Conservation (phyloP, 2,888 invertebrate genomes). For the Allacma fusca region DNA sequence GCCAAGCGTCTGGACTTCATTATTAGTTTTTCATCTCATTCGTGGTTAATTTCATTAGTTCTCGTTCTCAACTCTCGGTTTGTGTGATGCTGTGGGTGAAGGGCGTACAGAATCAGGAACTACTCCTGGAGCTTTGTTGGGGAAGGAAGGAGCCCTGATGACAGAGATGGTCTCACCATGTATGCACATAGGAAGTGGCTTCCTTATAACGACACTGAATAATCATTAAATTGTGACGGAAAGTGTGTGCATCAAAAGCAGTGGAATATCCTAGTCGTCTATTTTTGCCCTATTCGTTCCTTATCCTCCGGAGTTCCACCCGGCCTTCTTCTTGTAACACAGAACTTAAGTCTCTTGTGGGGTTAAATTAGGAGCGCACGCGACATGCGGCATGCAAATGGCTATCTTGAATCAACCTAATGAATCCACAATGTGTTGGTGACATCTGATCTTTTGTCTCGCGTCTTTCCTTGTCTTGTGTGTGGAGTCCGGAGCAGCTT, state of each 20-base stretch:
- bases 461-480: constrained; percentile 9
- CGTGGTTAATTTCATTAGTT: constrained; percentile 2
- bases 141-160: background rate
- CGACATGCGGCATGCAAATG: constrained; percentile 44
- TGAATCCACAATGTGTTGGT: constrained; percentile 31
- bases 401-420: constrained; percentile 40
- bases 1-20: constrained; percentile 30
- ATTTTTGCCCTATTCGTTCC: background rate
- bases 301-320: background rate
- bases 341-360: background rate
- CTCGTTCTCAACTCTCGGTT: background rate
- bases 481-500: constrained; percentile 1
- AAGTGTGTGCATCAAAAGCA: background rate
- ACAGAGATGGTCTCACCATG: background rate
- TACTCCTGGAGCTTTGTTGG: background rate
- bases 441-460: constrained; percentile 39
- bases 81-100: background rate
- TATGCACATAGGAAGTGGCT: background rate
- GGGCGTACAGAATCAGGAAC: background rate
- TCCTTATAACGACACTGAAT: background rate
- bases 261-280: background rate
- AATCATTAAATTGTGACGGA: constrained; percentile 4
- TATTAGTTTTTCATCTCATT: constrained; percentile 21
- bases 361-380: constrained; percentile 18
- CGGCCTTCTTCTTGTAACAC: background rate